Evolutionary conservation across 2,113 vertebrate species (phyloP).

Genomic region (Malurus alboscapulatus): DNA sequence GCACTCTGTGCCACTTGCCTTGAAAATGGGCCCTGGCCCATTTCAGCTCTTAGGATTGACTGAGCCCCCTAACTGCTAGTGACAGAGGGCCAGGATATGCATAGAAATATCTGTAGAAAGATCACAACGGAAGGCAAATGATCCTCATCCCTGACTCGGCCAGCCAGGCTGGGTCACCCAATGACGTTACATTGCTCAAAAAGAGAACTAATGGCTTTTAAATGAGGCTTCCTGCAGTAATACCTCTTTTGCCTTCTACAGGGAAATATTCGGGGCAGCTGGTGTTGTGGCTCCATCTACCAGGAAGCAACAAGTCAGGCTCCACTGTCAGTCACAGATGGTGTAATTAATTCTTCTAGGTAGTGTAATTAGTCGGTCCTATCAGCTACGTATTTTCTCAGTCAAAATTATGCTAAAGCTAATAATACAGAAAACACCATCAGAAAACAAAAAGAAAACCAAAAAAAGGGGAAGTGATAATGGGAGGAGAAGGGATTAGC

Average conservation of each 20-base stretch:
- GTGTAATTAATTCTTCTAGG: constrained; percentile 73
- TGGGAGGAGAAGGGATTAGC: constrained; percentile 55
- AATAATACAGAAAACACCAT: constrained; percentile 64
- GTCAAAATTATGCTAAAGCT: constrained; percentile 69
- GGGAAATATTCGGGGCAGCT: constrained; percentile 38
- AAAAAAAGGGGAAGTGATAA: constrained; percentile 45
- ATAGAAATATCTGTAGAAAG: background rate
- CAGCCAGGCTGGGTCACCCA: constrained; percentile 2
- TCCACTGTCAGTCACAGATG: constrained; percentile 70
- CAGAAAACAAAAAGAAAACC: constrained; percentile 54
- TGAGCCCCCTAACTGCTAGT: background rate
- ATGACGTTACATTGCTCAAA: constrained; percentile 31
- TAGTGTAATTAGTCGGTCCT: constrained; percentile 66
- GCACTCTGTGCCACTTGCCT: background rate
- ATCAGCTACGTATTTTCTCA: constrained; percentile 69
- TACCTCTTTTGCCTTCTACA: constrained; percentile 23
- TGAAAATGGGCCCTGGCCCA: background rate
- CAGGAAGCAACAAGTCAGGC: constrained; percentile 60
- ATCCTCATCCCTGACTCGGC: background rate
- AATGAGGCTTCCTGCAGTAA: background rate
- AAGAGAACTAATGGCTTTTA: constrained; percentile 38
- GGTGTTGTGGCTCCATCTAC: constrained; percentile 59
- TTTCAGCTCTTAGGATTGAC: background rate
- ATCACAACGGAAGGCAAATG: background rate
- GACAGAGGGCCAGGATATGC: background rate